Evolutionary conservation across 2,888 invertebrate species (phyloP).

Genomic region (Leptarthrus brevirostris): DNA sequence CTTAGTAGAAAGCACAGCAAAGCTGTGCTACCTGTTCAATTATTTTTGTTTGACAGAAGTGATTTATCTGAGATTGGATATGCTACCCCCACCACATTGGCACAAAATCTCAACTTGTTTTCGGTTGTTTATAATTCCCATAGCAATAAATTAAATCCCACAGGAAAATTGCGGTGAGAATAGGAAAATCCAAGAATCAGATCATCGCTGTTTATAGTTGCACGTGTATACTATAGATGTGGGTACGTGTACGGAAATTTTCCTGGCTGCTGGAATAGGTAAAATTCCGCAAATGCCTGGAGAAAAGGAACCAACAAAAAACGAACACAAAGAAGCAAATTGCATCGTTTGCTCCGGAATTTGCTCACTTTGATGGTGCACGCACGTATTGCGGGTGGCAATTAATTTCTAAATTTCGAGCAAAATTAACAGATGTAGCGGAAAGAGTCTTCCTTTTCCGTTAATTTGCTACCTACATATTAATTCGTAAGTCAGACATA

Average conservation of each 20-base stretch:
- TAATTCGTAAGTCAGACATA: too few relatives aligned
- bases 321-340: constrained; percentile 25
- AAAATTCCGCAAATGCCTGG: constrained; percentile 9
- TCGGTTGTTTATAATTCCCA: constrained; percentile 44
- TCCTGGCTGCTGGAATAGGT: background rate
- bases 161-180: constrained; percentile 36
- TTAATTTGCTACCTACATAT: too few relatives aligned
- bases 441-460: background rate
- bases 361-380: constrained; percentile 30
- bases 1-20: constrained; percentile 12
- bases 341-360: constrained; percentile 16
- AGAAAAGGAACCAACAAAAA: background rate
- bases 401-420: constrained; percentile 41
- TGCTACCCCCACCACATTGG: constrained; percentile 17
- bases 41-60: constrained; percentile 42
- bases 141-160: constrained; percentile 43
- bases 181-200: constrained; percentile 38
- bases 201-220: constrained; percentile 7
- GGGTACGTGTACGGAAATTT: constrained; percentile 11
- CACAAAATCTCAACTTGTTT: constrained; percentile 23
- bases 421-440: constrained; percentile 17
- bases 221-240: background rate
- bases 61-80: constrained; percentile 41
- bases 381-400: constrained; percentile 39
- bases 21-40: constrained; percentile 36